These are phyloP conservation scores for Thera britannica DNA, from an alignment of 2,888 invertebrate genomes.

Conservation along the genomic window DNA sequence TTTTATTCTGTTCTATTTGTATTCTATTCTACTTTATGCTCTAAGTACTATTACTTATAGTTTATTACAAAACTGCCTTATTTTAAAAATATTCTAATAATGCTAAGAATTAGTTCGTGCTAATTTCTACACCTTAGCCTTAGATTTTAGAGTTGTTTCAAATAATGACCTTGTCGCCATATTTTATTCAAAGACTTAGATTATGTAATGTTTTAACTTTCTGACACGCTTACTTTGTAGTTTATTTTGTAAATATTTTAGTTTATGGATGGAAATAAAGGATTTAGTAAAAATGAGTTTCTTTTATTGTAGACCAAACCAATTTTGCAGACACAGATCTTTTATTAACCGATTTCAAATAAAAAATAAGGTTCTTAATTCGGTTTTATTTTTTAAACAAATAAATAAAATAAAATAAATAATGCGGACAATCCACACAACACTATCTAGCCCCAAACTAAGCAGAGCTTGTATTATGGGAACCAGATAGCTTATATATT, in stretches of 20 bases:
- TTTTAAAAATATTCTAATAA: too few relatives aligned
- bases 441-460: too few relatives aligned
- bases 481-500: too few relatives aligned
- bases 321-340: background rate
- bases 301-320: background rate
- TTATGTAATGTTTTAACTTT: constrained; percentile 40
- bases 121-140: background rate
- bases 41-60: too few relatives aligned
- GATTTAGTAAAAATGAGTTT: constrained; percentile 39
- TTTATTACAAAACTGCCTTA: too few relatives aligned
- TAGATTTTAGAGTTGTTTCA: constrained; percentile 19
- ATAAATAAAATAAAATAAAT: too few relatives aligned
- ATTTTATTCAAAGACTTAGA: constrained; percentile 41
- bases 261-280: constrained; percentile 51
- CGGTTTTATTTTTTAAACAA: too few relatives aligned
- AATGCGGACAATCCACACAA: too few relatives aligned
- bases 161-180: constrained; percentile 33
- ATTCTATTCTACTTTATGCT: too few relatives aligned
- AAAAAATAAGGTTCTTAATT: too few relatives aligned
- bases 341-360: background rate
- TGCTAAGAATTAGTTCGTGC: background rate
- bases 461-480: too few relatives aligned
- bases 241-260: constrained; percentile 51
- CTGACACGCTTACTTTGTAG: constrained; percentile 48
- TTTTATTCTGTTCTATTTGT: too few relatives aligned